phyloP scores from a whole-genome alignment of 1,140 invertebrate genomes.

The Eupeodes corollae region DNA sequence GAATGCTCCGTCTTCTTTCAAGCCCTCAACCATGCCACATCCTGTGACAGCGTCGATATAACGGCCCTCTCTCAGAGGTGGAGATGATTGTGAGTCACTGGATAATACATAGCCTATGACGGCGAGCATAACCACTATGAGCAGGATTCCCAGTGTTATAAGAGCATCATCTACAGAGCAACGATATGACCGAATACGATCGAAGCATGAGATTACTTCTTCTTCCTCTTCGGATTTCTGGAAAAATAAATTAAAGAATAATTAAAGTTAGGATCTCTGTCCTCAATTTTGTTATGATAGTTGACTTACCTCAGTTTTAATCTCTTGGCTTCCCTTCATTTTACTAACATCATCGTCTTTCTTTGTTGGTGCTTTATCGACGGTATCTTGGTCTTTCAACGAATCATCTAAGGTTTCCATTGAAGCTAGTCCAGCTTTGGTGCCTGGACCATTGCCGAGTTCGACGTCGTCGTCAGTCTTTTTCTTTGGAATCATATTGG shows the following conservation, averaged over 20 bases:
- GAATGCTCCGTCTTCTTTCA: conserved; percentile 60
- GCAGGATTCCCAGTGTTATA: conserved; percentile 39
- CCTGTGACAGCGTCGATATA: conserved; percentile 59
- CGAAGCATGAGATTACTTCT: conserved; percentile 19
- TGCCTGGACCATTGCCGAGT: conserved; percentile 36
- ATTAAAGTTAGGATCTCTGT: not conserved
- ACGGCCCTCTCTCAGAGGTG: conserved; percentile 52
- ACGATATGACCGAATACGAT: conserved; percentile 26
- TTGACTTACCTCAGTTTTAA: not conserved
- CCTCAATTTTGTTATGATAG: not conserved
- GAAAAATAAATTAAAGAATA: not conserved
- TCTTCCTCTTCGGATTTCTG: conserved; percentile 29
- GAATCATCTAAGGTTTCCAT: conserved; percentile 63
- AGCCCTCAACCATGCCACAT: conserved; percentile 67
- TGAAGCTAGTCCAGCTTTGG: conserved; percentile 57
- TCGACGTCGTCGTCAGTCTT: conserved; percentile 38
- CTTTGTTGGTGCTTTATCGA: conserved; percentile 36
- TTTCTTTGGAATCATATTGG: conserved; percentile 49
- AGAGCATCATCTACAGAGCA: conserved; percentile 41
- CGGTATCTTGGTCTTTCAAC: conserved; percentile 38
- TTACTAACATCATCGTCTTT: conserved; percentile 57
- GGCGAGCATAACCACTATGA: conserved; percentile 50
- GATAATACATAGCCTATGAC: conserved; percentile 51
- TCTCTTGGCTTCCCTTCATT: conserved; percentile 44
- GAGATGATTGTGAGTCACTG: conserved; percentile 39